phyloP scores from a whole-genome alignment of 2,888 invertebrate genomes.

The Synergus gifuensis region DNA sequence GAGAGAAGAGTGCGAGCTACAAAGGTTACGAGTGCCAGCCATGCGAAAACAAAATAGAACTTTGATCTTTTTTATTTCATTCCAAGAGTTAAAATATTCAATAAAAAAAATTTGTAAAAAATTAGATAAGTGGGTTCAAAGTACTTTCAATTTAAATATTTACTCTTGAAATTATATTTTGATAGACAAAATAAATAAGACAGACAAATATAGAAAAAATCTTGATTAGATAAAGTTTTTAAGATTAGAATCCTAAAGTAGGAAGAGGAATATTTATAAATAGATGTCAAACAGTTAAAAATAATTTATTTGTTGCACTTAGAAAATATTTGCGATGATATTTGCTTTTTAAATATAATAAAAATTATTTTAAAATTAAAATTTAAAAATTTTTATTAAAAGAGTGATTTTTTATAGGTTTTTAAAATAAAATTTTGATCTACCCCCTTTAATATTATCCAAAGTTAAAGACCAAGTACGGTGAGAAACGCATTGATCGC shows the following conservation, averaged over 20 bases:
- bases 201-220: background rate
- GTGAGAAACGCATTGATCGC: slow-evolving; percentile 8
- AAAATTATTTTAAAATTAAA: too few species aligned
- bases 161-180: too few species aligned
- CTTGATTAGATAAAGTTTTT: background rate
- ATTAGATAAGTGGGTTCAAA: background rate
- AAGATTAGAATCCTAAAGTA: background rate
- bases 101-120: background rate
- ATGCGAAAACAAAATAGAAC: background rate
- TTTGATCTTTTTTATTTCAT: background rate
- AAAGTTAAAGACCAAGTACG: slow-evolving; percentile 8
- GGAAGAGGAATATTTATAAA: background rate
- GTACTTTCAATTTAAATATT: background rate
- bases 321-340: too few species aligned
- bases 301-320: background rate
- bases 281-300: background rate
- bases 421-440: too few species aligned
- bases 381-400: too few species aligned
- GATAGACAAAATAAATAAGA: too few species aligned
- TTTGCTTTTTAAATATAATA: too few species aligned
- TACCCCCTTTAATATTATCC: slow-evolving; percentile 8
- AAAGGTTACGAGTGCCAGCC: slow-evolving; percentile 3
- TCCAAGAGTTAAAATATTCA: background rate
- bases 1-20: slow-evolving; percentile 2
- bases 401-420: too few species aligned